phyloP scores from a whole-genome alignment of 2,888 invertebrate species.

The Schizotus pectinicornis region DNA sequence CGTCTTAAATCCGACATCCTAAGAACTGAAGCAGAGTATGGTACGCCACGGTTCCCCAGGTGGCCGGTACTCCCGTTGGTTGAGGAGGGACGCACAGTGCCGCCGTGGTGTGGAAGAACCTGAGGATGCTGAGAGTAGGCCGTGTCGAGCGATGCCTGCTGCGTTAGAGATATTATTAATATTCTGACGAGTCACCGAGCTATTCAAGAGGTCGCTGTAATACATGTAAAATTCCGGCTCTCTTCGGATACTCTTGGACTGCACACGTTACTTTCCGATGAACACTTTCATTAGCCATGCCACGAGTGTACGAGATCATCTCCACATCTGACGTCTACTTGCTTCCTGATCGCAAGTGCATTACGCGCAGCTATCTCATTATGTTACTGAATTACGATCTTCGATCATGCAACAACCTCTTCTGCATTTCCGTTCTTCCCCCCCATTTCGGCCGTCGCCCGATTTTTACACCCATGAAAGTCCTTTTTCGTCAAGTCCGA shows the following conservation, averaged over 20 bases:
- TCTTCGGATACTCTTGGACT: constrained; percentile 13
- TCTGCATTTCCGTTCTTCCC: too few species aligned
- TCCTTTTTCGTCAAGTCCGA: too few species aligned
- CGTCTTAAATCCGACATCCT: constrained; percentile 20
- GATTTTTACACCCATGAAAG: too few species aligned
- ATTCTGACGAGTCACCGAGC: constrained; percentile 53
- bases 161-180: constrained; percentile 50
- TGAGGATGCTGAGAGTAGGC: constrained; percentile 46
- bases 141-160: constrained; percentile 49
- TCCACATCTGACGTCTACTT: constrained; percentile 4
- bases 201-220: constrained; percentile 45
- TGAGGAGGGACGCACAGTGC: constrained; percentile 34
- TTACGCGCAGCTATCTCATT: not conserved
- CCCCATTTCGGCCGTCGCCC: too few species aligned
- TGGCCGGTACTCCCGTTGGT: constrained; percentile 33
- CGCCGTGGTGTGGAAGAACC: constrained; percentile 37
- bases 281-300: constrained; percentile 8
- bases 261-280: constrained; percentile 1
- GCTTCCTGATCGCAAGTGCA: constrained; percentile 2
- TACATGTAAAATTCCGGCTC: constrained; percentile 35
- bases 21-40: not conserved
- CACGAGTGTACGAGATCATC: not conserved
- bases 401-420: not conserved
- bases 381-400: not conserved
- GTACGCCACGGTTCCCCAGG: constrained; percentile 6